Evolutionary conservation across 30 jellyfish, hydroid and myxozoan species (phyloP), one percentile per base, ranked within the genome.

Genomic region (Cassiopea andromeda): DNA sequence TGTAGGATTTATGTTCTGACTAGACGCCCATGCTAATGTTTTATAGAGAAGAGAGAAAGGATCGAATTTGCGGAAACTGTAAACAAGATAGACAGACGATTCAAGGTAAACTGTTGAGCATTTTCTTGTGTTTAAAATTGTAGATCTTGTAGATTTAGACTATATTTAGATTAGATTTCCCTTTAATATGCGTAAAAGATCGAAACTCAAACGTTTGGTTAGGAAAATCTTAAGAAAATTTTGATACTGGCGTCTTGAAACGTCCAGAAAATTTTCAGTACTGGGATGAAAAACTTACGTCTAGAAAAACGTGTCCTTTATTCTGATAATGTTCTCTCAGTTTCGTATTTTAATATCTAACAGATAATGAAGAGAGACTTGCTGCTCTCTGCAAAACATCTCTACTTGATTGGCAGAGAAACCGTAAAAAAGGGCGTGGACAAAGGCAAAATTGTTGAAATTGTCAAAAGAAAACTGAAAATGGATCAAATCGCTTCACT

Each of bases 371-470:
- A 92, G 88, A 88, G 98, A 79, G 99, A 97, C 78, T 78, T 97
- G 1, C 91, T 97, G 46, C 90, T 97, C 80, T 94, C 98, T 38
- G 93, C 98, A 46, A 97, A 97, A 69, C 98, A 93, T 82, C 89
- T 97, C 43, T 97, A 93, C 77, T 75, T 97, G 90, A 94, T 97
- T 80, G 99, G 99, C 59, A 85, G 99, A 58, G 98, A 92, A 54
- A 94, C 89, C 69, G 98, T 92, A 5, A 97, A 97, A 75, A 97
- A 97, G 80, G 99, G 99, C 1, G 98, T 98, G 12, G 98, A 97
- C 79, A 97, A 97, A 91, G 99, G 99, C 14, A 91, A 97, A 71
- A 85, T 97, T 48, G 82, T 89, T n/a, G 99, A 97, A 78, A 96
- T 92, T 78, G 94, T 97, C 68, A 91, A 97, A 77, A 93, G 98